A percentile compares a stretch with the other conserved stretches of the same genome.
phyloP scores from a whole-genome alignment of 2,888 invertebrate genomes.

The Cataglyphis rosenhaueri region DNA sequence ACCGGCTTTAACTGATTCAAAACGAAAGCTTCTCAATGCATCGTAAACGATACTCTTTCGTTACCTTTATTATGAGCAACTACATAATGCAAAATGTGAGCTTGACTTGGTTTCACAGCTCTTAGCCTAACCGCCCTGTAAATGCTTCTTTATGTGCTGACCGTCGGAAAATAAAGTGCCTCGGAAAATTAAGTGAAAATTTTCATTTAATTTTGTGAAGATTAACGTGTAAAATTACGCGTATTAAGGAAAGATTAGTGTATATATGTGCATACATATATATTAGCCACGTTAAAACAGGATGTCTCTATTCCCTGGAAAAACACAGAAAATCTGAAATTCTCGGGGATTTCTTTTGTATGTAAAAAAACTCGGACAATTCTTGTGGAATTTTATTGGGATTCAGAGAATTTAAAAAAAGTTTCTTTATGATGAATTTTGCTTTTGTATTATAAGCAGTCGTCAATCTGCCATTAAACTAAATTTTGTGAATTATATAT shows the following conservation, averaged over 20 bases:
- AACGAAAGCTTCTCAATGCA: conserved; percentile 74
- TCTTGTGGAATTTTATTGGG: too few species aligned
- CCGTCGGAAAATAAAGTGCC: neutral
- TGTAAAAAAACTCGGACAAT: too few species aligned
- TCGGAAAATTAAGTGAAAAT: neutral
- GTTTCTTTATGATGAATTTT: too few species aligned
- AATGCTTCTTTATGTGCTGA: neutral
- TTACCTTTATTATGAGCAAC: conserved; percentile 59
- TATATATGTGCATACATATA: neutral
- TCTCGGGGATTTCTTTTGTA: too few species aligned
- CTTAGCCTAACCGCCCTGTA: conserved; percentile 25
- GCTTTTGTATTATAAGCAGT: too few species aligned
- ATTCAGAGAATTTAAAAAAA: too few species aligned
- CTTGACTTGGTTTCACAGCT: conserved; percentile 61
- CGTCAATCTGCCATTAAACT: too few species aligned
- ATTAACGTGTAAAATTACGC: neutral
- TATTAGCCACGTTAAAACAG: neutral
- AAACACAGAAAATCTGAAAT: too few species aligned
- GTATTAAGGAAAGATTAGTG: neutral
- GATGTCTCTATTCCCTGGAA: too few species aligned
- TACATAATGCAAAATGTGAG: conserved; percentile 30
- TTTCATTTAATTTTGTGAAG: neutral
- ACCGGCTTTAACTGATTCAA: conserved; percentile 72
- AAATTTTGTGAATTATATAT: too few species aligned
- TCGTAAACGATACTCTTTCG: conserved; percentile 69